Percentiles rank a stretch among this genome's conserved stretches.
phyloP scores from a whole-genome alignment of 2,888 invertebrate species.

The Pheosia tremula region DNA sequence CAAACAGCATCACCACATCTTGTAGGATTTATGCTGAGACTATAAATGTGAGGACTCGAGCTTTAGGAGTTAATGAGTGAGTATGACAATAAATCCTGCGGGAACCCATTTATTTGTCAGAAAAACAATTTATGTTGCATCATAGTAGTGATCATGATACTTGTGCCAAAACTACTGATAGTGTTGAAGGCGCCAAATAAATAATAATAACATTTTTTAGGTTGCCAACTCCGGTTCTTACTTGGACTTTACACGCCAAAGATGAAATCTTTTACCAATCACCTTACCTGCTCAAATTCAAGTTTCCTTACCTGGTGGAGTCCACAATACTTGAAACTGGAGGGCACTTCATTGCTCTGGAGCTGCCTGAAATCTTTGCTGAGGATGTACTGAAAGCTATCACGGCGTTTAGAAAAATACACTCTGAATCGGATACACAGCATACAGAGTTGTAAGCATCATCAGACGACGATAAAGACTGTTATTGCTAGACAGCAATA shows the following conservation, averaged over 20 bases:
- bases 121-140: too few species aligned
- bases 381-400: slow-evolving; percentile 78
- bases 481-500: too few species aligned
- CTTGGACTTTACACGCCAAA: slow-evolving; percentile 87
- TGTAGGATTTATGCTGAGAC: slow-evolving; percentile 13
- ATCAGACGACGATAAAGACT: too few species aligned
- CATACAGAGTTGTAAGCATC: background rate
- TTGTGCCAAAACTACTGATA: too few species aligned
- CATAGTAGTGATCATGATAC: too few species aligned
- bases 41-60: background rate
- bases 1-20: slow-evolving; percentile 10
- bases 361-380: slow-evolving; percentile 87
- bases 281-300: slow-evolving; percentile 78
- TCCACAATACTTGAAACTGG: slow-evolving; percentile 84
- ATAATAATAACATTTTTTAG: background rate
- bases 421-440: background rate
- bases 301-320: slow-evolving; percentile 85
- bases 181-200: too few species aligned
- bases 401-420: slow-evolving; percentile 19
- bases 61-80: background rate
- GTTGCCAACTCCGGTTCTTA: slow-evolving; percentile 80
- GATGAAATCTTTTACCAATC: slow-evolving; percentile 85
- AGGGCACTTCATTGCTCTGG: slow-evolving; percentile 92
- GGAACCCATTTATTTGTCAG: too few species aligned
- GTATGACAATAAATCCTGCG: background rate